These are phyloP conservation scores for Oreochromis niloticus DNA, from an alignment of 2,113 vertebrate species.

Conservation along the genomic window DNA sequence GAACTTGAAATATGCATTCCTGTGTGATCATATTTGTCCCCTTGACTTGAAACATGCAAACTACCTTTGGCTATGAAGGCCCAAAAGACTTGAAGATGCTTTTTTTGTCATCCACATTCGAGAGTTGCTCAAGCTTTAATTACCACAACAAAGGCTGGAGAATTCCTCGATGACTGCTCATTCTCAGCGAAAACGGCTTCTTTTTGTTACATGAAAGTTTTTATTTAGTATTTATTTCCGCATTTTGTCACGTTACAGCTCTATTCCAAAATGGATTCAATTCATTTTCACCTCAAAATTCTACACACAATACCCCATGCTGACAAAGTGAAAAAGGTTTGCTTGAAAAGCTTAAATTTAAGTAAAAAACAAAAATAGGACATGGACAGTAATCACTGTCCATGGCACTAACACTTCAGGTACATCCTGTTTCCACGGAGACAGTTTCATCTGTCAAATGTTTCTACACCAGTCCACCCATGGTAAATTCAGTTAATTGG, in stretches of 20 bases:
- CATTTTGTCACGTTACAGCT: background rate
- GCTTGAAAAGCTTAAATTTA: background rate
- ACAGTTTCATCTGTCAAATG: background rate
- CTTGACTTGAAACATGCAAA: background rate
- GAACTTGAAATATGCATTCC: background rate
- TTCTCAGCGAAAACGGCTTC: background rate
- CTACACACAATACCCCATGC: background rate
- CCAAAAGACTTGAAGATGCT: background rate
- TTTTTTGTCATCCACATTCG: background rate
- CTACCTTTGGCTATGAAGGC: background rate
- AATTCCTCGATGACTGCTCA: background rate
- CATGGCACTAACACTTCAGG: background rate
- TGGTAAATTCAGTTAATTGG: background rate
- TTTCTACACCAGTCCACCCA: rapidly evolving
- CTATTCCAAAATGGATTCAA: background rate
- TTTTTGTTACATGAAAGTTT: background rate
- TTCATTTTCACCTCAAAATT: background rate
- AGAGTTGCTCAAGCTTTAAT: background rate
- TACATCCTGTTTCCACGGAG: background rate
- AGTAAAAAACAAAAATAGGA: background rate
- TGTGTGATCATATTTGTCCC: background rate
- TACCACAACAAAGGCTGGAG: background rate
- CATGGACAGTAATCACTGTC: background rate
- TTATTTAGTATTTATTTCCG: background rate
- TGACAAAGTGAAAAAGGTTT: background rate